Conservation (phyloP, 2,113 vertebrate species). For the Pomatostomus ruficeps region DNA sequence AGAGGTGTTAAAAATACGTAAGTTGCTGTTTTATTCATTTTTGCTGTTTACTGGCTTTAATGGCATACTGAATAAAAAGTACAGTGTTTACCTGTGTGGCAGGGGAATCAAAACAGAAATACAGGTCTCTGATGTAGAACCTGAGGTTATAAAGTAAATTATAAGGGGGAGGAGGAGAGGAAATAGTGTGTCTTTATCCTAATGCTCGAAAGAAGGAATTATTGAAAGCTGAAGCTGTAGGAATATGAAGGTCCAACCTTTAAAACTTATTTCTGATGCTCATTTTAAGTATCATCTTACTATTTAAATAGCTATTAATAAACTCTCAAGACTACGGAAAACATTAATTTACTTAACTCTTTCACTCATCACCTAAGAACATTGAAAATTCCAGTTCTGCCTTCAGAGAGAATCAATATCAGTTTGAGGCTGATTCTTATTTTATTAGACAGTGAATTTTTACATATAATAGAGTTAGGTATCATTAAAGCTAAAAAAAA, state of each 20-base stretch:
- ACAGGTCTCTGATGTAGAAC: conserved; percentile 39
- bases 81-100: conserved; percentile 69
- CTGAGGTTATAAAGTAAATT: neutral
- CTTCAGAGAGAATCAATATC: neutral
- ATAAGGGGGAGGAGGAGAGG: neutral
- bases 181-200: neutral
- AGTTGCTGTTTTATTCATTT: conserved; percentile 76
- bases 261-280: neutral
- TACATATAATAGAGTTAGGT: neutral
- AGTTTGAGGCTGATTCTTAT: neutral
- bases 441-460: neutral
- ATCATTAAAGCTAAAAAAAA: neutral
- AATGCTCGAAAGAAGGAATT: neutral
- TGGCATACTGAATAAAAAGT: conserved; percentile 63
- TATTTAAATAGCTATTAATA: neutral
- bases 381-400: neutral
- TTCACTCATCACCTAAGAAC: neutral
- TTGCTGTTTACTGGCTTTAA: conserved; percentile 74
- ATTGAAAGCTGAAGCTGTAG: neutral
- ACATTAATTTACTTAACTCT: neutral
- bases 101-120: conserved; percentile 67
- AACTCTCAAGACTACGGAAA: neutral
- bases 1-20: conserved; percentile 75
- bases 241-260: neutral
- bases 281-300: neutral